phyloP scores from a whole-genome alignment of 2,888 invertebrate genomes.

The Meganola albula region DNA sequence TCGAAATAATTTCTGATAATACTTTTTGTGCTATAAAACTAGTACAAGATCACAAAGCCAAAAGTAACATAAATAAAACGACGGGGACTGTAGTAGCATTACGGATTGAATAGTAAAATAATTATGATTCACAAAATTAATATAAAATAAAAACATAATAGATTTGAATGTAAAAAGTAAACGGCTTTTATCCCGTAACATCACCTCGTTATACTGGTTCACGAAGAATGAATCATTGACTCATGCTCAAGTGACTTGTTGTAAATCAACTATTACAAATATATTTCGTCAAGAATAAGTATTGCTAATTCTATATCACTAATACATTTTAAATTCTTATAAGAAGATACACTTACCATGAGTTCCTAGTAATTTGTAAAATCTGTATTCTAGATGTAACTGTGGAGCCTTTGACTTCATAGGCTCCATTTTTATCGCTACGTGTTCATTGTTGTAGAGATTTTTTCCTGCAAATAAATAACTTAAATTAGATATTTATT shows the following conservation, averaged over 20 bases:
- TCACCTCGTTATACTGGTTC: conserved; percentile 26
- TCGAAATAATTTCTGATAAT: too few species aligned
- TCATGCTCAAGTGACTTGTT: too few species aligned
- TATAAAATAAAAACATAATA: not conserved
- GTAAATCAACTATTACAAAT: too few species aligned
- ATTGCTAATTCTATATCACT: too few species aligned
- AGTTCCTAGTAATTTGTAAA: conserved; percentile 99
- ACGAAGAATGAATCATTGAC: conserved; percentile 17
- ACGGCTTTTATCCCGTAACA: conserved; percentile 32
- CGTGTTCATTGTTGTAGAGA: conserved; percentile 99
- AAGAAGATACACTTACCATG: conserved; percentile 87
- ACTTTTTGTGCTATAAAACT: too few species aligned
- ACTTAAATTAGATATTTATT: conserved; percentile 6
- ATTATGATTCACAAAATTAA: too few species aligned
- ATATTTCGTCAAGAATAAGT: too few species aligned
- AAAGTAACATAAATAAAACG: too few species aligned
- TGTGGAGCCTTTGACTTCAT: conserved; percentile 99
- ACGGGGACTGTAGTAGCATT: too few species aligned
- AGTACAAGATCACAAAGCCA: too few species aligned
- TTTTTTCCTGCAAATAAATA: conserved; percentile 92
- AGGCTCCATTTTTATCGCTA: conserved; percentile 99
- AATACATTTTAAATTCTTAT: too few species aligned
- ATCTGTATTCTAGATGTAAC: conserved; percentile 99
- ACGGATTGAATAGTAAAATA: too few species aligned
- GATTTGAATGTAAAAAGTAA: conserved; percentile 3